Percentiles rank a stretch among this genome's conserved stretches.
phyloP scores from a whole-genome alignment of 1,140 invertebrate species.

The Leguminivora glycinivorella region DNA sequence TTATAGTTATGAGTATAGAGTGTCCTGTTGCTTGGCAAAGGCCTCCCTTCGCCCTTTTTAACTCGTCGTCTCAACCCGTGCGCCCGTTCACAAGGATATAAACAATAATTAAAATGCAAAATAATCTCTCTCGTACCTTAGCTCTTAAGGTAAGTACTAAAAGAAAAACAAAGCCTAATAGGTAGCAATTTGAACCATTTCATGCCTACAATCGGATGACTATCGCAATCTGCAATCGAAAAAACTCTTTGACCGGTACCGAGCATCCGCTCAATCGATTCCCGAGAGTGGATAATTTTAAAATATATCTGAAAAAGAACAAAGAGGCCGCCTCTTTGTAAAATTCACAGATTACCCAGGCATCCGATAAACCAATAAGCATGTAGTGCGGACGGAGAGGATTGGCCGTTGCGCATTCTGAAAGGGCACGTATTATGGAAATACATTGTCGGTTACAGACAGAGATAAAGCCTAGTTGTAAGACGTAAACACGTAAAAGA shows the following conservation, averaged over 20 bases:
- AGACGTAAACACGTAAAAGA: no score
- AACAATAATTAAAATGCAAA: no score
- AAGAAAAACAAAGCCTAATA: conserved; percentile 2
- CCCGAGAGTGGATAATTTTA: conserved; percentile 61
- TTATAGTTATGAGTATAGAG: no score
- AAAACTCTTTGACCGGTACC: conserved; percentile 67
- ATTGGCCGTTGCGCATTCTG: conserved; percentile 43
- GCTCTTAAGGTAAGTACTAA: neutral
- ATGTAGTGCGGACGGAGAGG: conserved; percentile 42
- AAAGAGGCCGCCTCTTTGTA: conserved; percentile 63
- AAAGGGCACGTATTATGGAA: neutral
- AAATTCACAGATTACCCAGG: conserved; percentile 70
- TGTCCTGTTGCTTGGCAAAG: no score
- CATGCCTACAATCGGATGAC: conserved; percentile 46
- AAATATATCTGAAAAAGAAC: conserved; percentile 62
- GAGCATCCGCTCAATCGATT: conserved; percentile 54
- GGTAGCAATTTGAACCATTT: conserved; percentile 34
- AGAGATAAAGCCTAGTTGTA: no score
- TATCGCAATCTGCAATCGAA: conserved; percentile 37
- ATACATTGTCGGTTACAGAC: no score
- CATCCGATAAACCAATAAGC: conserved; percentile 73
- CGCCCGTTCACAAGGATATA: no score
- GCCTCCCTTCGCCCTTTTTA: no score
- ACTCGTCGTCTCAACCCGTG: no score
- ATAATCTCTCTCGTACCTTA: no score